These are phyloP conservation scores for Malurus alboscapulatus DNA, from an alignment of 2,113 vertebrate species.

Conservation along the genomic window DNA sequence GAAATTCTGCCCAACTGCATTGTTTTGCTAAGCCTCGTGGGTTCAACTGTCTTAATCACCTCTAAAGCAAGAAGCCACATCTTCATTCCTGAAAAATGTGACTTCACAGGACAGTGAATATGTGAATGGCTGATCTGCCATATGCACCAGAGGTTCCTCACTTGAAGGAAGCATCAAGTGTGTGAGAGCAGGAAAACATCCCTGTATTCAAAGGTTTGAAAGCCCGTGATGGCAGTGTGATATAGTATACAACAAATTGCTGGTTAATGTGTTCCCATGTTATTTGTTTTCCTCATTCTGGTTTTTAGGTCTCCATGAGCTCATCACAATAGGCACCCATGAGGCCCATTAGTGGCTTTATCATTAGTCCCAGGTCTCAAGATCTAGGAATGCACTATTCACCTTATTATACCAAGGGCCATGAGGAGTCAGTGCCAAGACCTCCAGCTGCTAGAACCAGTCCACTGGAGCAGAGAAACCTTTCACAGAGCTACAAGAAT, in stretches of 20 bases:
- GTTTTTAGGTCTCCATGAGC: not conserved
- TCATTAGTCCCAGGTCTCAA: not conserved
- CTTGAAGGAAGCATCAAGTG: not conserved
- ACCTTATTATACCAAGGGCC: not conserved
- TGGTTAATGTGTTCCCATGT: not conserved
- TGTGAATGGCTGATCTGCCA: not conserved
- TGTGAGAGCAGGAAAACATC: not conserved
- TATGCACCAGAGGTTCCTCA: not conserved
- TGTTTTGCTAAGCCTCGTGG: not conserved
- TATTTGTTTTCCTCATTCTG: not conserved
- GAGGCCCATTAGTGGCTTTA: not conserved
- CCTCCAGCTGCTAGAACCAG: not conserved
- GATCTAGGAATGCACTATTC: not conserved
- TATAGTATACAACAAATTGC: not conserved
- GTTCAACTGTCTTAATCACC: slow-evolving; percentile 7
- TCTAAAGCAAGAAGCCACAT: slow-evolving; percentile 39
- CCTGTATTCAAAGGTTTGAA: slow-evolving; percentile 5
- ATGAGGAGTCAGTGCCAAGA: not conserved
- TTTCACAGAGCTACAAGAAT: not conserved
- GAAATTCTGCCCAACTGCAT: slow-evolving; percentile 42
- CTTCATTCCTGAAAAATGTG: slow-evolving; percentile 22
- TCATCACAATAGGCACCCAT: not conserved
- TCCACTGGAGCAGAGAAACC: not conserved
- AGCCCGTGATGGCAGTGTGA: not conserved
- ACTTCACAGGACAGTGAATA: not conserved